Evolutionary conservation across 2,888 invertebrate species (phyloP).

Genomic region (Tenthredo notha): DNA sequence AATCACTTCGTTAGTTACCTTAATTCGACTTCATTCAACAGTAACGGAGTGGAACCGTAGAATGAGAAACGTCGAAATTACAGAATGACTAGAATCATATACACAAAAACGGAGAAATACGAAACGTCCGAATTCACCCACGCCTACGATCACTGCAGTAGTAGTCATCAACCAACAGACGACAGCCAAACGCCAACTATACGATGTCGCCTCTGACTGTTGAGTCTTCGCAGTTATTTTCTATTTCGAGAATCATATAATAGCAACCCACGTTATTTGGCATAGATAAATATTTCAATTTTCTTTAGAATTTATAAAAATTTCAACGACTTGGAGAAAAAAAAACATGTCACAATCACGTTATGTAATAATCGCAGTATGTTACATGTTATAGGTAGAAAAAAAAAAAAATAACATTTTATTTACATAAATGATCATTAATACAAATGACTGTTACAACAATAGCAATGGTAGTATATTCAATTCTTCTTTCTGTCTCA

Average conservation of each 20-base stretch:
- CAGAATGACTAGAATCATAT: neutral
- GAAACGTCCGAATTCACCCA: neutral
- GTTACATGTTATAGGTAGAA: neutral
- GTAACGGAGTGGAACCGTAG: neutral
- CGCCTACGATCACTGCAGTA: neutral
- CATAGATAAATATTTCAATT: neutral
- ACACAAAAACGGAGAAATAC: neutral
- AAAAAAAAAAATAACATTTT: too few species aligned
- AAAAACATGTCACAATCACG: neutral
- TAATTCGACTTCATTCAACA: neutral
- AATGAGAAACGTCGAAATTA: neutral
- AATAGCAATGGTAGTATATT: neutral
- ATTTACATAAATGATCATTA: neutral
- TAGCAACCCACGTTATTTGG: neutral
- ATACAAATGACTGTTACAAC: neutral
- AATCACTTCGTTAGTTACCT: neutral
- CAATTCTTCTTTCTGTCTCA: neutral
- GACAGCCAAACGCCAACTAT: neutral
- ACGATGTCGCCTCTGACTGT: neutral
- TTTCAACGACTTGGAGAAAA: neutral
- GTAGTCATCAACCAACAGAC: slow-evolving; percentile 9
- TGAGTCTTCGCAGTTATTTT: neutral
- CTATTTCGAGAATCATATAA: neutral
- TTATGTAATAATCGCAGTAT: neutral
- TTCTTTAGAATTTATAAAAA: neutral